phyloP scores from a whole-genome alignment of 2,113 vertebrate genomes.

The Pedionomus torquatus region DNA sequence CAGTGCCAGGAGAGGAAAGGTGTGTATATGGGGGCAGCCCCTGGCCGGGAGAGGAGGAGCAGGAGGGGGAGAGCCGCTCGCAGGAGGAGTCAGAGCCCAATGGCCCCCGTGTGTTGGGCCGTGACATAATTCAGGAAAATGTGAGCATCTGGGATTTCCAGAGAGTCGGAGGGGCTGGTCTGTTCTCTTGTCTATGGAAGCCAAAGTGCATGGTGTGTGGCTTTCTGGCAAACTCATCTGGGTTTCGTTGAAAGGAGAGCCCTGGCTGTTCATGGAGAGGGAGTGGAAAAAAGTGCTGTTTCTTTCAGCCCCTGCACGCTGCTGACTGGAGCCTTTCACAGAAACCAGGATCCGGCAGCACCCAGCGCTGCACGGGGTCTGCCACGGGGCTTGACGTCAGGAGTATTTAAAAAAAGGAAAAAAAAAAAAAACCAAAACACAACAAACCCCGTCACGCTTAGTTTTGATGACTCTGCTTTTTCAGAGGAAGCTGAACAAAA shows the following conservation, averaged over 20 bases:
- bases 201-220: fast-evolving
- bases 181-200: fast-evolving
- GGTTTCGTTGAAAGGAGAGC: not conserved
- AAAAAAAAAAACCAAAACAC: no score
- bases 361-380: fast-evolving
- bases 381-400: not conserved
- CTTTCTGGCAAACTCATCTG: not conserved
- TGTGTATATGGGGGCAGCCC: not conserved
- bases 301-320: fast-evolving
- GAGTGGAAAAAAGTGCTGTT: fast-evolving
- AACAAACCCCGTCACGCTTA: fast-evolving
- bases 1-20: not conserved
- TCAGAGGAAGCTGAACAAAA: conserved; percentile 8
- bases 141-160: conserved; percentile 28
- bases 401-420: fast-evolving
- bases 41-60: not conserved
- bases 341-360: not conserved
- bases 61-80: not conserved
- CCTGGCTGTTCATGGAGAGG: fast-evolving
- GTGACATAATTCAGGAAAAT: conserved; percentile 12
- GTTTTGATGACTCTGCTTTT: not conserved
- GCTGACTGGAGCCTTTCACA: fast-evolving
- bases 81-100: not conserved
- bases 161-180: not conserved
- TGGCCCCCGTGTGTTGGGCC: fast-evolving